Percentiles rank a stretch among this genome's conserved stretches.
phyloP scores from a whole-genome alignment of 1,140 invertebrate genomes.

The Manduca sexta region DNA sequence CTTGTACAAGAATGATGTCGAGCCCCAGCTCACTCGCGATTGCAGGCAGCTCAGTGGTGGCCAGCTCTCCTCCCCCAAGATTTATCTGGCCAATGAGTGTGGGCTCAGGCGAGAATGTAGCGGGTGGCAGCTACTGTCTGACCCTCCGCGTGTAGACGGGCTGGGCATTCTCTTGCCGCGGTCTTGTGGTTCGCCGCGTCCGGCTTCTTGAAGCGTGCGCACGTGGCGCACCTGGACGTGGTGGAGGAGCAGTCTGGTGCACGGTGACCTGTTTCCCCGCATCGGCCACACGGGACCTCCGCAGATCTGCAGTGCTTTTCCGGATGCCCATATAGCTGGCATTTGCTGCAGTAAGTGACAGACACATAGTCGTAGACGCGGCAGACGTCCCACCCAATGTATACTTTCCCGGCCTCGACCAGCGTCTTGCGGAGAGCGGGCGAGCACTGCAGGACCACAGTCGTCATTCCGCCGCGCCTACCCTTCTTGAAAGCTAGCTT shows the following conservation, averaged over 20 bases:
- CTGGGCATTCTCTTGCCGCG: too few species aligned
- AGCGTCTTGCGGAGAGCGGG: slow-evolving; percentile 4
- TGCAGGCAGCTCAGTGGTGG: too few species aligned
- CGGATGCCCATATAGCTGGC: slow-evolving; percentile 29
- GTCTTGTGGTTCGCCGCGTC: too few species aligned
- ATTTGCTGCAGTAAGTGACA: slow-evolving; percentile 22
- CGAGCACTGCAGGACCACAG: slow-evolving; percentile 5
- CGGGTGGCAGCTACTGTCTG: background rate
- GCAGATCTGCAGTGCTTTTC: slow-evolving; percentile 19
- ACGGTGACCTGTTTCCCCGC: slow-evolving; percentile 18
- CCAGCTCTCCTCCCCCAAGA: slow-evolving; percentile 3
- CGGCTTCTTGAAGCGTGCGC: background rate
- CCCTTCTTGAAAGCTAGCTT: slow-evolving; percentile 4
- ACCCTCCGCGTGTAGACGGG: slow-evolving; percentile 5
- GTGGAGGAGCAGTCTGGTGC: slow-evolving; percentile 8
- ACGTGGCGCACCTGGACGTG: slow-evolving; percentile 16
- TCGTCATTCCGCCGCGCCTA: background rate
- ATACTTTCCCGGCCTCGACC: background rate
- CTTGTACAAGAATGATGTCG: too few species aligned
- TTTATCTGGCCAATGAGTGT: slow-evolving; percentile 16
- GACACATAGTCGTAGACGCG: slow-evolving; percentile 14
- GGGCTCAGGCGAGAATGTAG: background rate
- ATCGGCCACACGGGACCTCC: slow-evolving; percentile 12
- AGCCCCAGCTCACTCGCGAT: too few species aligned
- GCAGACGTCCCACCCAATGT: slow-evolving; percentile 14